Conservation (phyloP, 2,888 invertebrate species). For the Bugula neritina region DNA sequence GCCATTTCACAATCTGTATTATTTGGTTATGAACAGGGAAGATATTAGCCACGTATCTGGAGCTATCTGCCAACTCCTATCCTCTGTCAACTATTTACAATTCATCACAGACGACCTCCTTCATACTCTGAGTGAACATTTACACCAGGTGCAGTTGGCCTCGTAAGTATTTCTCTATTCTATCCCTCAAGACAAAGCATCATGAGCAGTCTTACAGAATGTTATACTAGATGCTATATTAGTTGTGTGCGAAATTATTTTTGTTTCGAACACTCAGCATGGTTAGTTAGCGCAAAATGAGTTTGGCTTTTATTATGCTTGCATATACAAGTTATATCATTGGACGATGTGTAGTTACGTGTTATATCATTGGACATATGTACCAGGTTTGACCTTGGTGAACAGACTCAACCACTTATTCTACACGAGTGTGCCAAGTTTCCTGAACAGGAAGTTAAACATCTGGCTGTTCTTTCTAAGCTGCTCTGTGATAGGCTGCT, state of each 20-base stretch:
- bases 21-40: too few species aligned
- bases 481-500: slow-evolving; percentile 4
- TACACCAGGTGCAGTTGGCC: slow-evolving; percentile 74
- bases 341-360: too few species aligned
- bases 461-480: slow-evolving; percentile 5
- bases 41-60: slow-evolving; percentile 77
- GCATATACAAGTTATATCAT: too few species aligned
- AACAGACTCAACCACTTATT: slow-evolving; percentile 5
- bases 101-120: slow-evolving; percentile 77
- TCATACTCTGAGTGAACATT: slow-evolving; percentile 73
- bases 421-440: slow-evolving; percentile 21
- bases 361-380: too few species aligned
- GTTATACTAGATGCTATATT: too few species aligned
- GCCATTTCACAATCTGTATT: too few species aligned
- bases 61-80: slow-evolving; percentile 67
- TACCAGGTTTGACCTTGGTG: not conserved
- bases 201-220: too few species aligned
- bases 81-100: slow-evolving; percentile 73
- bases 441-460: not conserved
- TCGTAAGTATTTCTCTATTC: slow-evolving; percentile 47
- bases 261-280: too few species aligned
- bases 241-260: too few species aligned
- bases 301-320: too few species aligned
- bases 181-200: too few species aligned
- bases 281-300: too few species aligned